Evolutionary conservation across 2,797 vertebrate species (phyloP).

Genomic region (Mareca strepera): DNA sequence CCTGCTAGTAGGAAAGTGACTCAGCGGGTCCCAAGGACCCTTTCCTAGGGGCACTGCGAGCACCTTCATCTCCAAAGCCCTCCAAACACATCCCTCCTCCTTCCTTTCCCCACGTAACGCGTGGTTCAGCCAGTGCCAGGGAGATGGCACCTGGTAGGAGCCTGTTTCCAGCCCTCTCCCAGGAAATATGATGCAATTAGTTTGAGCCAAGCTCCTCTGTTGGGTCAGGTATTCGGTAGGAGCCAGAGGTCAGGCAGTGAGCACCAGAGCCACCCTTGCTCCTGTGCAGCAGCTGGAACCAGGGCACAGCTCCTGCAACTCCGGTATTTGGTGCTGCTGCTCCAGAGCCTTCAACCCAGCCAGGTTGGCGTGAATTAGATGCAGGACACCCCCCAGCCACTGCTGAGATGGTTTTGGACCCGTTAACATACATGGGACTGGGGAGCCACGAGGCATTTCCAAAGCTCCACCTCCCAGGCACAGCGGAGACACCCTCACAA

Average conservation of each 20-base stretch:
- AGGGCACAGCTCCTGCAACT: not conserved
- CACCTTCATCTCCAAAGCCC: not conserved
- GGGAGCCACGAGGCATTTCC: not conserved
- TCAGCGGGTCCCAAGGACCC: not conserved
- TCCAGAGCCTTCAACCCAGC: not conserved
- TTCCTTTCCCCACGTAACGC: rapidly evolving
- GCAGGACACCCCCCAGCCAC: rapidly evolving
- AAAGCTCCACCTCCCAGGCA: not conserved
- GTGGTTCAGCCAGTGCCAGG: not conserved
- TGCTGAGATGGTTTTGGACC: not conserved
- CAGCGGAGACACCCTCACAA: rapidly evolving
- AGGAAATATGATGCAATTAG: rapidly evolving
- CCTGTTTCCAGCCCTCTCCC: not conserved
- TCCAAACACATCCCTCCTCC: not conserved
- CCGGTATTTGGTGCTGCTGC: not conserved
- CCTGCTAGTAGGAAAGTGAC: not conserved
- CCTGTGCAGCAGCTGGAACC: not conserved
- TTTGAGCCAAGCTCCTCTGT: too few species aligned
- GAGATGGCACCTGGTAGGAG: not conserved
- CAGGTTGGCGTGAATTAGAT: not conserved
- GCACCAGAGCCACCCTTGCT: not conserved
- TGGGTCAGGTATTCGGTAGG: rapidly evolving
- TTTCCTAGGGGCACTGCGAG: not conserved
- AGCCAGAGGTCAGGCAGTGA: not conserved
- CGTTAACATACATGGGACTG: rapidly evolving